Conservation (phyloP, 2,113 vertebrate genomes). For the Cyphomyrus plagiostoma region DNA sequence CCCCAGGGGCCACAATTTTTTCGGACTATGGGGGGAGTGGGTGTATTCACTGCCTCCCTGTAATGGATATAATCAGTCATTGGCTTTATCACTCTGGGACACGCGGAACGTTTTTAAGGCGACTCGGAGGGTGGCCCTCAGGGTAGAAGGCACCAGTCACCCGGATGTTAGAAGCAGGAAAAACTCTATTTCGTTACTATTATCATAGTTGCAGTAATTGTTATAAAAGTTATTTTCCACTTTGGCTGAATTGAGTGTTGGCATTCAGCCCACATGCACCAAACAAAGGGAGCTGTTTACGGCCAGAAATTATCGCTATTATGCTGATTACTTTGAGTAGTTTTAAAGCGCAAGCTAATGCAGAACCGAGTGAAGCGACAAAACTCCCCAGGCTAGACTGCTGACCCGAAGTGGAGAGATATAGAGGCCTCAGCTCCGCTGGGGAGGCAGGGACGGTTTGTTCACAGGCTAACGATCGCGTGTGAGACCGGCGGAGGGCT, state of each 20-base stretch:
- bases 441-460: neutral
- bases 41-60: neutral
- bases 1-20: neutral
- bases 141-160: neutral
- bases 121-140: neutral
- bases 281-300: neutral
- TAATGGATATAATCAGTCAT: constrained; percentile 13
- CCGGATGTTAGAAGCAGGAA: neutral
- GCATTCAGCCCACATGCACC: neutral
- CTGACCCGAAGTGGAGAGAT: neutral
- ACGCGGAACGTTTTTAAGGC: neutral
- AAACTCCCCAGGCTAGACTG: neutral
- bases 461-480: neutral
- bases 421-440: no score
- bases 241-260: neutral
- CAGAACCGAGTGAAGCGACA: neutral
- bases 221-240: neutral
- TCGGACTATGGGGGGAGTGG: neutral
- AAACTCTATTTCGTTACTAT: constrained; percentile 13
- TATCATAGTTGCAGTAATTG: constrained; percentile 10
- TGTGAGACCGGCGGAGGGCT: neutral
- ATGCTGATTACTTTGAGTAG: constrained; percentile 7
- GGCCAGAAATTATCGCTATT: constrained; percentile 5
- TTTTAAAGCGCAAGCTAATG: neutral
- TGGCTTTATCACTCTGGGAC: neutral